These are phyloP conservation scores for Seriola rivoliana DNA, from an alignment of 2,113 vertebrate species.

Conservation along the genomic window DNA sequence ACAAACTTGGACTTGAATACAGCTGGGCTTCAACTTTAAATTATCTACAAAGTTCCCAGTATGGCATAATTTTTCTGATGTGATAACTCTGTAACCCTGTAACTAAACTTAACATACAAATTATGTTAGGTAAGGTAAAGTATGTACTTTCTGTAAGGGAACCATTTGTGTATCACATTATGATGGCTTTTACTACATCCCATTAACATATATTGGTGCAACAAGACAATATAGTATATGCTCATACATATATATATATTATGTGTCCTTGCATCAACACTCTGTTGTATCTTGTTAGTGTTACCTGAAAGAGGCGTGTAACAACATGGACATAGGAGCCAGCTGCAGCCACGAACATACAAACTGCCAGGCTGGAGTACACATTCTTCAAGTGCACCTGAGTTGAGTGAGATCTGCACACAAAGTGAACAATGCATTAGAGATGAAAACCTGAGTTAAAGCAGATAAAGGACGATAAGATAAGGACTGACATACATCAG, in stretches of 20 bases:
- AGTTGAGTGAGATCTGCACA: constrained; percentile 90
- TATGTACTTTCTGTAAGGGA: background rate
- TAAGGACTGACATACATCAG: too few species aligned
- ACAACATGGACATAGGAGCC: constrained; percentile 92
- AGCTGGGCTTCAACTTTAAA: too few species aligned
- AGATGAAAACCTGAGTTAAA: background rate
- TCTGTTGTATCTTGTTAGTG: background rate
- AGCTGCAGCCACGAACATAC: constrained; percentile 91
- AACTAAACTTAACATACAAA: too few species aligned
- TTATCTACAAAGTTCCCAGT: too few species aligned
- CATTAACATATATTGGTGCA: too few species aligned
- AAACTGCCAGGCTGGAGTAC: constrained; percentile 92
- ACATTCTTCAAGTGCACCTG: constrained; percentile 97
- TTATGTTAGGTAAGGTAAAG: background rate
- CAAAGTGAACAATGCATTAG: background rate
- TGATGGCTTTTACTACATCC: too few species aligned
- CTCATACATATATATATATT: too few species aligned
- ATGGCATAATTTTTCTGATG: too few species aligned
- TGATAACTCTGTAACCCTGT: too few species aligned
- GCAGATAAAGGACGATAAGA: background rate
- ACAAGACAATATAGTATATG: too few species aligned
- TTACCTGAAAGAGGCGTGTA: constrained; percentile 92
- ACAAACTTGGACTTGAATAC: too few species aligned
- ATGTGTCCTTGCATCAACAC: background rate
- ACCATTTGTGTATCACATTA: background rate